These are phyloP conservation scores for Lycia hirtaria DNA, from an alignment of 2,888 invertebrate genomes.

Conservation along the genomic window DNA sequence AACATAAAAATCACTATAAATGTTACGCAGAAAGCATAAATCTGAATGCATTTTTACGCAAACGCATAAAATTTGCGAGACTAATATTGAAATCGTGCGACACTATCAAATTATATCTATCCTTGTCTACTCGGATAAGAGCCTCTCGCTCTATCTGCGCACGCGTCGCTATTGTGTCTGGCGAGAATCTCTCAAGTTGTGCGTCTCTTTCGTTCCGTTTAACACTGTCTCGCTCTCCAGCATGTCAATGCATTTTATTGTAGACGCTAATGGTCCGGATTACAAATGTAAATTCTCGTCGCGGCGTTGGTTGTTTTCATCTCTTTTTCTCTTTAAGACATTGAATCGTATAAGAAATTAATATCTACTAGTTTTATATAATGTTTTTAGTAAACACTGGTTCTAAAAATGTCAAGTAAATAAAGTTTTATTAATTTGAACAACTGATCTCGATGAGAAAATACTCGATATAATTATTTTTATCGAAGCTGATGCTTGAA, in stretches of 20 bases:
- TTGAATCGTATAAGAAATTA: conserved; percentile 77
- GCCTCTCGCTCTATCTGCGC: conserved; percentile 66
- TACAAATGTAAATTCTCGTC: conserved; percentile 85
- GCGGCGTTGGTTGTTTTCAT: conserved; percentile 80
- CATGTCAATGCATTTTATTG: conserved; percentile 84
- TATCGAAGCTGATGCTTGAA: too few species aligned
- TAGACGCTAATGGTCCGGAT: conserved; percentile 83
- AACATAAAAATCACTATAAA: conserved; percentile 30
- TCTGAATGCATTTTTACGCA: conserved; percentile 78
- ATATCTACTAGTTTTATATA: conserved; percentile 48
- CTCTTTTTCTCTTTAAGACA: conserved; percentile 74
- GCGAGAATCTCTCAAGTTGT: conserved; percentile 62
- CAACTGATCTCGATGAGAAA: too few species aligned
- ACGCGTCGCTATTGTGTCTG: conserved; percentile 83
- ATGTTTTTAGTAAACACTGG: not conserved
- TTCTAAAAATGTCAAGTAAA: too few species aligned
- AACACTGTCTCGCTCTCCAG: conserved; percentile 65
- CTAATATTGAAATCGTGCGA: conserved; percentile 71
- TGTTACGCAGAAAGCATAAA: conserved; percentile 62
- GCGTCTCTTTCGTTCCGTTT: conserved; percentile 62
- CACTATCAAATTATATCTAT: conserved; percentile 52
- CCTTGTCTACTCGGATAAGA: conserved; percentile 58
- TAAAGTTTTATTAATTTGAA: too few species aligned
- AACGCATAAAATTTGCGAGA: conserved; percentile 79
- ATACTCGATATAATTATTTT: too few species aligned